Evolutionary conservation across 2,888 invertebrate species (phyloP).

Genomic region (Stenchaetothrips biformis): DNA sequence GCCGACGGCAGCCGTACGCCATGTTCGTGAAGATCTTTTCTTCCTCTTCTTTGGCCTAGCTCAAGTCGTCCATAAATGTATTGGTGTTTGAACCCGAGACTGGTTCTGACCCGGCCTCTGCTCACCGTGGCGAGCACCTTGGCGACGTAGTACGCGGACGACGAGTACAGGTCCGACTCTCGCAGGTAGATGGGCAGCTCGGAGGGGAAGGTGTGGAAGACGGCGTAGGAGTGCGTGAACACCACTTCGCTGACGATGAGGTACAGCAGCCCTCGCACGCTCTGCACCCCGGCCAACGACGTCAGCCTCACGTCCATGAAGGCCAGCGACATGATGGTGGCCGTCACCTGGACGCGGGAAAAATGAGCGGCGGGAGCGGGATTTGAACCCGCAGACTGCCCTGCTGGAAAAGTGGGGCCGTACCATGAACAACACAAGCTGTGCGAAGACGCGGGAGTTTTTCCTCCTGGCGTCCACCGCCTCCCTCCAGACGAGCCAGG

Average conservation of each 20-base stretch:
- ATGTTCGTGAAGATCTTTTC: too few relatives aligned
- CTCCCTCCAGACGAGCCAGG: constrained; percentile 1
- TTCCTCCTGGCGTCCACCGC: neutral
- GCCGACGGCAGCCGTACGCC: too few relatives aligned
- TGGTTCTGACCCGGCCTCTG: too few relatives aligned
- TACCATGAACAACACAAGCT: neutral
- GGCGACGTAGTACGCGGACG: constrained; percentile 38
- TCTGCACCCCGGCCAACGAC: constrained; percentile 39
- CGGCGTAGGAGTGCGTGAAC: constrained; percentile 38
- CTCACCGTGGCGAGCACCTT: constrained; percentile 34
- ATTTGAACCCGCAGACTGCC: too few relatives aligned
- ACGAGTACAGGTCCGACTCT: constrained; percentile 38
- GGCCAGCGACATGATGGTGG: constrained; percentile 31
- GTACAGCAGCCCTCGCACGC: constrained; percentile 38
- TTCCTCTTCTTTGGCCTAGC: too few relatives aligned
- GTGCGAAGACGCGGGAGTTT: neutral
- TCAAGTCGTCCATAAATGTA: too few relatives aligned
- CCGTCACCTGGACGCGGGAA: constrained; percentile 31
- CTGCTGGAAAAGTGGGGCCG: neutral
- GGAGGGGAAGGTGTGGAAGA: constrained; percentile 38
- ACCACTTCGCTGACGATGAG: constrained; percentile 38
- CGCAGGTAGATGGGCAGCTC: constrained; percentile 38
- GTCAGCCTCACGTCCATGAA: constrained; percentile 31
- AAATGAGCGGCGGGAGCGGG: neutral
- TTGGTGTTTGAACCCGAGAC: too few relatives aligned